Evolutionary conservation across 2,888 invertebrate genomes (phyloP).

Genomic region (Lithophane socia): DNA sequence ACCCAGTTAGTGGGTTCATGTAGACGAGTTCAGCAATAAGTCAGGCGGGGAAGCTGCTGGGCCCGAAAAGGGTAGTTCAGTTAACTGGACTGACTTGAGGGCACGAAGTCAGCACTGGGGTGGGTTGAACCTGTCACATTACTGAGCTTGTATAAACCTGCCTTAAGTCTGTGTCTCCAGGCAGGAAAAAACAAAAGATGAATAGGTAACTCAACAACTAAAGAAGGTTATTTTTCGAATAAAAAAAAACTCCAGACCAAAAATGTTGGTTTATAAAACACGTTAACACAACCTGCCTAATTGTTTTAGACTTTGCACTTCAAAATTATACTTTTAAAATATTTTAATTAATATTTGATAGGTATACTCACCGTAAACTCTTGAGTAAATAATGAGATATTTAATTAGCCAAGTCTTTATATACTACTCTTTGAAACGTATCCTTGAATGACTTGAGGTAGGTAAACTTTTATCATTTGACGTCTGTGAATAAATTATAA

Average conservation of each 20-base stretch:
- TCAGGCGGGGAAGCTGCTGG: no score
- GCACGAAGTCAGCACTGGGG: no score
- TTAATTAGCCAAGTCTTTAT: conserved; percentile 36
- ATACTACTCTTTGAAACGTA: conserved; percentile 37
- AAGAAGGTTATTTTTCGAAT: not conserved
- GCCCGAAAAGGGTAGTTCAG: no score
- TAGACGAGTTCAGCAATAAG: no score
- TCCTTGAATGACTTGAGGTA: conserved; percentile 47
- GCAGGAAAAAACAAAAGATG: not conserved
- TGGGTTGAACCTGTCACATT: no score
- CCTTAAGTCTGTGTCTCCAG: not conserved
- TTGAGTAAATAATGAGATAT: conserved; percentile 32
- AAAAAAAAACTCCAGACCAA: not conserved
- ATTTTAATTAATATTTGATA: conserved; percentile 13
- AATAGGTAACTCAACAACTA: not conserved
- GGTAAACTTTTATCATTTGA: conserved; percentile 9
- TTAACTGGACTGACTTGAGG: no score
- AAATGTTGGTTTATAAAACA: not conserved
- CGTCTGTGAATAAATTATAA: conserved; percentile 23
- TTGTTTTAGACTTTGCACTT: not conserved
- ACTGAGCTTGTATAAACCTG: no score
- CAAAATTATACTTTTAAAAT: not conserved
- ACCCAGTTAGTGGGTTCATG: no score
- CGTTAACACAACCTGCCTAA: not conserved
- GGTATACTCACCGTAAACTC: conserved; percentile 50